These are phyloP conservation scores for Genyomyrus donnyi DNA, from an alignment of 2,113 vertebrate genomes.

Conservation along the genomic window DNA sequence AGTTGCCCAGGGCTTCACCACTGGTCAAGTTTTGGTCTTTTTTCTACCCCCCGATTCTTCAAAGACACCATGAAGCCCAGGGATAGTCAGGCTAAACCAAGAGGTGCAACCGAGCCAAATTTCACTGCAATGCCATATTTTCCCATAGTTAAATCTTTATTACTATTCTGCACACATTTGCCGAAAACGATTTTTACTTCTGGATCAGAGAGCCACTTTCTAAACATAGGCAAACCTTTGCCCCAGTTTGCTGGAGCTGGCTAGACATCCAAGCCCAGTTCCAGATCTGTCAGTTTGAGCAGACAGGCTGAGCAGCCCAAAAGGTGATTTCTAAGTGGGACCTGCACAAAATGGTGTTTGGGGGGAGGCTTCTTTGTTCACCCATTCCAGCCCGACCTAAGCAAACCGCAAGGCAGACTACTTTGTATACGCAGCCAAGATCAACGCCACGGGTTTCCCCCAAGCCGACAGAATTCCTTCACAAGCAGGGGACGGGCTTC, in stretches of 20 bases:
- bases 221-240: conserved; percentile 11
- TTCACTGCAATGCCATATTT: not conserved
- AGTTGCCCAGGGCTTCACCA: not conserved
- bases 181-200: not conserved
- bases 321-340: not conserved
- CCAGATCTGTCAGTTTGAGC: not conserved
- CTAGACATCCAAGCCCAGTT: not conserved
- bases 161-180: not conserved
- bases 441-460: conserved; percentile 6
- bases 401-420: conserved; percentile 18
- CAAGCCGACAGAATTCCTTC: conserved; percentile 16
- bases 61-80: not conserved
- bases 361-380: not conserved
- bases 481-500: not conserved
- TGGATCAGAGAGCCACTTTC: not conserved
- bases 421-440: conserved; percentile 13
- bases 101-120: not conserved
- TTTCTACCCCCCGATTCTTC: not conserved
- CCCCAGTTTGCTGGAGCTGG: not conserved
- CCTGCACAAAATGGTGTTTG: not conserved
- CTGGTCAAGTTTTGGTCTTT: not conserved
- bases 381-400: not conserved
- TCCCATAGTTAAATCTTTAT: conserved; percentile 1
- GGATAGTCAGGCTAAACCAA: not conserved
- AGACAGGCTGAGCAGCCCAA: not conserved